These are phyloP conservation scores for Cochlearius cochlearius DNA, from an alignment of 2,113 vertebrate genomes.

Conservation along the genomic window DNA sequence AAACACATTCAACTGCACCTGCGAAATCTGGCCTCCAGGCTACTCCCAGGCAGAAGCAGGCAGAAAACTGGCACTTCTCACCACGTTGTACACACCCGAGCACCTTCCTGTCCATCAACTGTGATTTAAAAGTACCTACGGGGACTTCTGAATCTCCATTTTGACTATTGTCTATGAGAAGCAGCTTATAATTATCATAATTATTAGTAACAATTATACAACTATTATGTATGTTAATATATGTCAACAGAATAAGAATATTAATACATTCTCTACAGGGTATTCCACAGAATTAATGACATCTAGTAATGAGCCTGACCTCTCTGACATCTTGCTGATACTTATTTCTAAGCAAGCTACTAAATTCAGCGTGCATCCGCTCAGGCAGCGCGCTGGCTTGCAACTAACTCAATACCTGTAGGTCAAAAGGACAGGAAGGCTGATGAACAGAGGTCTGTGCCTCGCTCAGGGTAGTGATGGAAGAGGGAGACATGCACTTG, in stretches of 20 bases:
- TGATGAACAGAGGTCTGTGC: background rate
- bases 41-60: background rate
- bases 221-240: conserved; percentile 63
- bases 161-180: background rate
- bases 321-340: conserved; percentile 22
- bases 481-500: background rate
- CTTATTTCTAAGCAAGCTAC: conserved; percentile 19
- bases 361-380: background rate
- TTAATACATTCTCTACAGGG: conserved; percentile 42
- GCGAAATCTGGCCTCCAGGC: background rate
- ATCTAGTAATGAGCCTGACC: conserved; percentile 26
- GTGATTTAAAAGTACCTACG: background rate
- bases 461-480: background rate
- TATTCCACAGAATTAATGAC: conserved; percentile 52
- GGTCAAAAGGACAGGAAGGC: background rate
- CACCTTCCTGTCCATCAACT: background rate
- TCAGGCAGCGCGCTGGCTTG: background rate
- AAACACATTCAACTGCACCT: background rate
- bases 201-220: conserved; percentile 59
- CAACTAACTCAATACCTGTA: background rate
- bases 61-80: background rate
- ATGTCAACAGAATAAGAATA: conserved; percentile 57
- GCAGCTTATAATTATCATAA: conserved; percentile 5
- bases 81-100: background rate
- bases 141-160: background rate